Conservation (phyloP, 2,797 vertebrate species). For the Somateria mollissima region DNA sequence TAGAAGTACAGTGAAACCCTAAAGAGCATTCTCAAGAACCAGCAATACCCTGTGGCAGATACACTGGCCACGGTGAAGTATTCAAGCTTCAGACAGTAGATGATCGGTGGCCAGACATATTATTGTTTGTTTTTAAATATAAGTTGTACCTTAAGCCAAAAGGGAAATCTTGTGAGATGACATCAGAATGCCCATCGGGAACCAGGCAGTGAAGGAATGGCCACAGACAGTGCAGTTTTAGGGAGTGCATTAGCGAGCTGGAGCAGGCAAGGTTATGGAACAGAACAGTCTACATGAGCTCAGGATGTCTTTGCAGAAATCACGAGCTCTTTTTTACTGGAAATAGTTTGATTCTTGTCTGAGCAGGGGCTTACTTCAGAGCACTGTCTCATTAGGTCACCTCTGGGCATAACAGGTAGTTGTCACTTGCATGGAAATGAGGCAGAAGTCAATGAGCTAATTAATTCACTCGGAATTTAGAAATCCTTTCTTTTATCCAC, state of each 20-base stretch:
- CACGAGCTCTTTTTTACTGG: background rate
- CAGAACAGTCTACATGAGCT: background rate
- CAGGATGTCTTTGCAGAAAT: background rate
- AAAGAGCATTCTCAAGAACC: background rate
- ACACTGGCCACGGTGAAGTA: background rate
- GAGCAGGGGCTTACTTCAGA: background rate
- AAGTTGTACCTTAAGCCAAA: background rate
- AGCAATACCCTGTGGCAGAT: background rate
- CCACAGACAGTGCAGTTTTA: background rate
- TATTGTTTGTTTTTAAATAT: background rate
- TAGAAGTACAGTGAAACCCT: background rate
- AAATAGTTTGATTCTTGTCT: background rate
- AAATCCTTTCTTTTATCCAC: background rate
- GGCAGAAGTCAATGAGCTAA: slow-evolving; percentile 23
- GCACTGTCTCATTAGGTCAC: background rate
- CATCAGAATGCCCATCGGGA: background rate
- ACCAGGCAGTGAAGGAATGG: background rate
- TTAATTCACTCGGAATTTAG: slow-evolving; percentile 25
- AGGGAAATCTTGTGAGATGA: background rate
- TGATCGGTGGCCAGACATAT: background rate
- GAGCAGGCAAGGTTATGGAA: background rate
- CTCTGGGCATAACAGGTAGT: background rate
- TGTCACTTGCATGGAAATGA: slow-evolving; percentile 5
- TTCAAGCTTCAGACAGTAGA: fast-evolving
- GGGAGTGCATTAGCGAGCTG: background rate